Evolutionary conservation across 53 echinoderm and acorn worm species (phyloP).

Genomic region (Paracentrotus lividus): DNA sequence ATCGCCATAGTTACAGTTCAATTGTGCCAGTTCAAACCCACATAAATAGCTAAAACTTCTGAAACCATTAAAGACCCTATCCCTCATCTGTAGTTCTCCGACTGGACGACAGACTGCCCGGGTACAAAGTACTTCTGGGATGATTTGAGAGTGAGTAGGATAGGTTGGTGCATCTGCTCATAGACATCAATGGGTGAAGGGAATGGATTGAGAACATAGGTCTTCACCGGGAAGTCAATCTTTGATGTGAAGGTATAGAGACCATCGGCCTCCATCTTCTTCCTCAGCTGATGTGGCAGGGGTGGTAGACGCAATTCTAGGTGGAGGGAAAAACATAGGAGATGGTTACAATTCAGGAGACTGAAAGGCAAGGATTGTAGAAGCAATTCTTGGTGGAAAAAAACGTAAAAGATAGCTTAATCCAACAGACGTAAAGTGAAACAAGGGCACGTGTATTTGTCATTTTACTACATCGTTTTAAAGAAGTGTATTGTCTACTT

Average conservation of each 20-base stretch:
- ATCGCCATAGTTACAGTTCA: neutral
- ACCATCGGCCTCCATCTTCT: conserved; percentile 87
- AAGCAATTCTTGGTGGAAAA: conserved; percentile 71
- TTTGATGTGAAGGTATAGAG: conserved; percentile 93
- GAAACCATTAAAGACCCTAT: neutral
- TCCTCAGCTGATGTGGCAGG: conserved; percentile 75
- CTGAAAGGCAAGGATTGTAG: conserved; percentile 79
- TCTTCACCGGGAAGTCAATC: conserved; percentile 98
- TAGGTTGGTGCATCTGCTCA: conserved; percentile 95
- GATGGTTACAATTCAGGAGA: neutral
- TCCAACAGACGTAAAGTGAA: neutral
- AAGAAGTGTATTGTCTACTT: no score
- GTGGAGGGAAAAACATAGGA: no score
- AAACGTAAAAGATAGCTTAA: neutral
- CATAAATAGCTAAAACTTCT: neutral
- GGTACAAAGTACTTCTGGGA: conserved; percentile 98
- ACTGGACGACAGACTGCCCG: conserved; percentile 85
- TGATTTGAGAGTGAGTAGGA: conserved; percentile 90
- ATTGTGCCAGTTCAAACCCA: neutral
- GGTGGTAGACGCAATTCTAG: conserved; percentile 87
- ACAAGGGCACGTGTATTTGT: no score
- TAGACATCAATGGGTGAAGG: conserved; percentile 95
- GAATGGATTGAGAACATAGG: conserved; percentile 92
- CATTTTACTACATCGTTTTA: no score
- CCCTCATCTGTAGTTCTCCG: conserved; percentile 81